These are phyloP conservation scores for Trissolcus brochymenae DNA, from an alignment of 2,888 invertebrate species.

Conservation along the genomic window DNA sequence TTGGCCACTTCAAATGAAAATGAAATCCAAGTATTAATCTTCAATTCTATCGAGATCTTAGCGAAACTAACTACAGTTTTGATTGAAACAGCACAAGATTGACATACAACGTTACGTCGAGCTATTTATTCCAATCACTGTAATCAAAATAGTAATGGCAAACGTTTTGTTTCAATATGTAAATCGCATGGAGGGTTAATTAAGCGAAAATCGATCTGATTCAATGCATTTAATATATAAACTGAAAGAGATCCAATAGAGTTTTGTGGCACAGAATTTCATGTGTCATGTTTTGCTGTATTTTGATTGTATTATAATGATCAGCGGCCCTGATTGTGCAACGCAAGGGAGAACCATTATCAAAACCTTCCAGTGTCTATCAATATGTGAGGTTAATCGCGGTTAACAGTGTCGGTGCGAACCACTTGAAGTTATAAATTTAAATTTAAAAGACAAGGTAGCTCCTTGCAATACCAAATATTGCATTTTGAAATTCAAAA, in stretches of 20 bases:
- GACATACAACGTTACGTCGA: slow-evolving; percentile 1
- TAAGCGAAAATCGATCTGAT: slow-evolving; percentile 45
- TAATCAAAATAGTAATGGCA: slow-evolving; percentile 9
- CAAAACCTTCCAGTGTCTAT: slow-evolving; percentile 6
- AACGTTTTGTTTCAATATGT: slow-evolving; percentile 34
- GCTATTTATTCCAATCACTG: slow-evolving; percentile 29
- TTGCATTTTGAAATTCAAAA: too few species aligned
- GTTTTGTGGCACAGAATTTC: slow-evolving; percentile 34
- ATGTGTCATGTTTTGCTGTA: slow-evolving; percentile 16
- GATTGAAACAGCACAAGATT: too few species aligned
- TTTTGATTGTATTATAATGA: slow-evolving; percentile 30
- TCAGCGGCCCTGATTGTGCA: slow-evolving; percentile 16
- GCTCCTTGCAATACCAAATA: too few species aligned
- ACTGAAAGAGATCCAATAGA: slow-evolving; percentile 17
- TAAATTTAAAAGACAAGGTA: too few species aligned
- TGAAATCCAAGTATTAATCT: slow-evolving; percentile 25
- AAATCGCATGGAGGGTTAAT: slow-evolving; percentile 41
- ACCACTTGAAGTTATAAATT: too few species aligned
- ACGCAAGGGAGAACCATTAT: slow-evolving; percentile 14
- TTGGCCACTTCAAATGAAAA: slow-evolving; percentile 12
- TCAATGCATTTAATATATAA: slow-evolving; percentile 38
- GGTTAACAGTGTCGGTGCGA: too few species aligned
- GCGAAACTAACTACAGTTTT: slow-evolving; percentile 29
- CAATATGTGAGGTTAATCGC: too few species aligned
- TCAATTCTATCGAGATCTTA: slow-evolving; percentile 4